Base-by-base conservation (phyloP, 2,888 invertebrate species). In the Parnassius orleans region DNA sequence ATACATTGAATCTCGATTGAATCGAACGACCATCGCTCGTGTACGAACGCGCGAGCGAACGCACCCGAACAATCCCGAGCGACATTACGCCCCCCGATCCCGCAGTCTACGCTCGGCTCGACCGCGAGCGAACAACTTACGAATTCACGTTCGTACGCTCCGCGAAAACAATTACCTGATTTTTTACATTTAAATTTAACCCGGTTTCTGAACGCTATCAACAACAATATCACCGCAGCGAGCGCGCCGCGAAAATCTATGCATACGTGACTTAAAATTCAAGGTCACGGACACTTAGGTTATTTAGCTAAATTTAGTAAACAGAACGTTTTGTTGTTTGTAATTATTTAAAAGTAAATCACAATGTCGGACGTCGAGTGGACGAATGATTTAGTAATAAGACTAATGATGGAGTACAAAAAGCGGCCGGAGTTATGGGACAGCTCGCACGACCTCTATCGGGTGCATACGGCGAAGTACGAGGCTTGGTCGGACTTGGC, bases 401-500 rank as follows among this genome's bases (percentile, higher is more conserved):
- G 75, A 0, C 68, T 90, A 47, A 72, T 90, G 33, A 70, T 79
- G 9, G 85, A 86, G 64, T 90, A 88, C 65, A 72, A 71, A 33
- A 74, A 74, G 19, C 71, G 73, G 2, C 82, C 82, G 0, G 79
- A 82, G 67, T 67, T 90, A 2, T 90, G 90, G 90, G 83, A 90
- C 68, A 70, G 66, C 2, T 56, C 66, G 0, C 77, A 88, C 64
- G 79, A 79, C 9, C 15, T 80, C 61, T 86, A 81, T 69, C 66
- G 87, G 10, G 78, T 82, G 19, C 80, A 81, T 61, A 76, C 81
- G 0, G 80, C 83, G 2, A 86, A 87, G 65, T 83, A 85, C 58
- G 84, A 83, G 14, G 84, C 87, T 0, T 90, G 87, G 86, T 69
- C 77, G 15, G 77, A 80, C 5, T 48, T 90, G 50, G 87, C 89